These are phyloP conservation scores for Himalopsyche kuldschensis DNA, from an alignment of 2,888 invertebrate genomes.

Conservation along the genomic window DNA sequence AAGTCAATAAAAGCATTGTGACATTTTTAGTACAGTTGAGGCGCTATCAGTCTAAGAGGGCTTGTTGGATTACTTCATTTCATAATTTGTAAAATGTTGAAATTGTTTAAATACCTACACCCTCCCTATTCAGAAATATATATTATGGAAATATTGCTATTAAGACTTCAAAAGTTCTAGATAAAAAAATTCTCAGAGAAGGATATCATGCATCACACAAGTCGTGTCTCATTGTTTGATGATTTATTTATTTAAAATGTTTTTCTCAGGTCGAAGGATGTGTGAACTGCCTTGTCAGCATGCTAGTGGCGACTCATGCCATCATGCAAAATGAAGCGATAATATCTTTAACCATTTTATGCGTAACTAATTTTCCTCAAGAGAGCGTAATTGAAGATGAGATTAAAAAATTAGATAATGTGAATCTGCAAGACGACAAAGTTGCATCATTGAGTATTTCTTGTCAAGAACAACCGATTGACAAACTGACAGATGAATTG, in stretches of 20 bases:
- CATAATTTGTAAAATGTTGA: too few relatives aligned
- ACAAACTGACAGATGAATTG: constrained; percentile 45
- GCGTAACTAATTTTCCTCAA: constrained; percentile 45
- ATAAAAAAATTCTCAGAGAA: too few relatives aligned
- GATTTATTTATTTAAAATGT: not conserved
- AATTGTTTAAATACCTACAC: too few relatives aligned
- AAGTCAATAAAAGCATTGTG: too few relatives aligned
- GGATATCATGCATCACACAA: too few relatives aligned
- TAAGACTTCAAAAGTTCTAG: too few relatives aligned
- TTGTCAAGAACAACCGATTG: not conserved
- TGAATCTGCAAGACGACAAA: constrained; percentile 28
- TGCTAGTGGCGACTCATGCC: constrained; percentile 80
- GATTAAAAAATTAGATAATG: constrained; percentile 22
- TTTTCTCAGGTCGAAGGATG: constrained; percentile 65
- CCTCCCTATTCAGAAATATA: too few relatives aligned
- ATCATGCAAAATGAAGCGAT: constrained; percentile 88
- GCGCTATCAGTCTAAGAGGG: too few relatives aligned
- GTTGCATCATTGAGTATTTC: constrained; percentile 42
- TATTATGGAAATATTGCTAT: too few relatives aligned
- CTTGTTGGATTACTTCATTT: too few relatives aligned
- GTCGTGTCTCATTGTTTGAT: too few relatives aligned
- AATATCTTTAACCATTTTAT: constrained; percentile 69
- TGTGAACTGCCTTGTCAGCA: constrained; percentile 74
- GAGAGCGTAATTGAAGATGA: not conserved
- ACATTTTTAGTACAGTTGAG: too few relatives aligned